Conservation (phyloP, 1,140 invertebrate species). For the Macrocentrus cingulum region DNA sequence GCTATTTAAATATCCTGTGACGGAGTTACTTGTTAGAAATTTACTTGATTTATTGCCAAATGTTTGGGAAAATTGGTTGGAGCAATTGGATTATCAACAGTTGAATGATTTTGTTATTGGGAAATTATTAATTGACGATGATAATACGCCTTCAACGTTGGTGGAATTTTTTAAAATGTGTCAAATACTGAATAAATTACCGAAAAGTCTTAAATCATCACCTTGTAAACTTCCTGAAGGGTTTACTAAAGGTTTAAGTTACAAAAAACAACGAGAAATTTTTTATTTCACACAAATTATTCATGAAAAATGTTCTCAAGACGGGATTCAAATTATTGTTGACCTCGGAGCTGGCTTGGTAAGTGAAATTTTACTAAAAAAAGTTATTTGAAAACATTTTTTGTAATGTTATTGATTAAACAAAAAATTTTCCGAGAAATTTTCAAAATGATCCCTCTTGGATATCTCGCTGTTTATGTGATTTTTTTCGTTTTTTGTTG, state of each 20-base stretch:
- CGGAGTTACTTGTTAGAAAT: constrained; percentile 63
- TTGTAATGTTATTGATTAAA: too few species aligned
- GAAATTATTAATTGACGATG: constrained; percentile 38
- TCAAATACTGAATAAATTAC: constrained; percentile 40
- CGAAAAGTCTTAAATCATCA: constrained; percentile 12
- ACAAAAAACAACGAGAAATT: constrained; percentile 75
- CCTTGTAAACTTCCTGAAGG: constrained; percentile 36
- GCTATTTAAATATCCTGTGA: constrained; percentile 70
- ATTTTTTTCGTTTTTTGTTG: too few species aligned
- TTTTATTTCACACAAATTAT: constrained; percentile 63
- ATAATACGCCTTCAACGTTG: constrained; percentile 49
- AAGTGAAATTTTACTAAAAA: constrained; percentile 38
- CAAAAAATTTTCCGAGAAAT: too few species aligned
- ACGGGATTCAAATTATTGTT: constrained; percentile 64
- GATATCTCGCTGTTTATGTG: too few species aligned
- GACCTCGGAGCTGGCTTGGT: constrained; percentile 82
- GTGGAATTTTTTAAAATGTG: constrained; percentile 53
- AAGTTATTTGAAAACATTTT: too few species aligned
- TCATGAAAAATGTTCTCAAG: constrained; percentile 57
- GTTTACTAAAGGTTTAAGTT: constrained; percentile 54
- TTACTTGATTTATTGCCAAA: constrained; percentile 61
- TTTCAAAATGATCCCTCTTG: too few species aligned
- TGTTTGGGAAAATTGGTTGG: constrained; percentile 58
- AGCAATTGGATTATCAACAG: constrained; percentile 51
- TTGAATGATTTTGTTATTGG: constrained; percentile 53